Evolutionary conservation across 2,888 invertebrate species (phyloP).

Genomic region (Ectobius pallidus): DNA sequence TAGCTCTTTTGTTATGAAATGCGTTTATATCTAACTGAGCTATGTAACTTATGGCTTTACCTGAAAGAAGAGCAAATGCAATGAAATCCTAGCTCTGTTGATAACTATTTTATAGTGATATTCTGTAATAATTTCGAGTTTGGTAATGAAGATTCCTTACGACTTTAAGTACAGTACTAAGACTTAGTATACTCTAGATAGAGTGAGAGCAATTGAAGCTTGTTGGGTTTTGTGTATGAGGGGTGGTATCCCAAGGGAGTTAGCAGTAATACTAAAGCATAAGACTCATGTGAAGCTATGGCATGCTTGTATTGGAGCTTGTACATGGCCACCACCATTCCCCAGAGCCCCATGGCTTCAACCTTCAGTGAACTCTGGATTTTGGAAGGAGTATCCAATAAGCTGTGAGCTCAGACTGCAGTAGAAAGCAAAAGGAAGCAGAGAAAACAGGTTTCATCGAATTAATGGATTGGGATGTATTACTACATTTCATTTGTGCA

Average conservation of each 20-base stretch:
- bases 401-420: neutral
- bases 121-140: too few relatives aligned
- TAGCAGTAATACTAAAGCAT: neutral
- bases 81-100: too few relatives aligned
- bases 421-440: slow-evolving; percentile 11
- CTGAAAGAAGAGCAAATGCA: too few relatives aligned
- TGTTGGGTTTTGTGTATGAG: neutral
- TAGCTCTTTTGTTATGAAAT: too few relatives aligned
- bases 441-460: neutral
- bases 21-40: too few relatives aligned
- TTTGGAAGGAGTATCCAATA: slow-evolving; percentile 7
- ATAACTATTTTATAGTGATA: too few relatives aligned
- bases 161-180: too few relatives aligned
- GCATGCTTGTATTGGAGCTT: neutral
- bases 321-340: neutral
- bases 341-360: slow-evolving; percentile 20
- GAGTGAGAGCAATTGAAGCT: slow-evolving; percentile 15
- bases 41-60: too few relatives aligned
- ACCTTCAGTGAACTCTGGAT: slow-evolving; percentile 20
- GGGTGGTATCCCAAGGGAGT: neutral
- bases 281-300: slow-evolving; percentile 10
- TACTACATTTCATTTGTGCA: neutral
- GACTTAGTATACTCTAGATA: too few relatives aligned
- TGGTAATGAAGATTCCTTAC: too few relatives aligned
- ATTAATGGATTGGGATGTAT: neutral